phyloP scores from a whole-genome alignment of 2,888 invertebrate genomes.

The Trissonchulus sp. region DNA sequence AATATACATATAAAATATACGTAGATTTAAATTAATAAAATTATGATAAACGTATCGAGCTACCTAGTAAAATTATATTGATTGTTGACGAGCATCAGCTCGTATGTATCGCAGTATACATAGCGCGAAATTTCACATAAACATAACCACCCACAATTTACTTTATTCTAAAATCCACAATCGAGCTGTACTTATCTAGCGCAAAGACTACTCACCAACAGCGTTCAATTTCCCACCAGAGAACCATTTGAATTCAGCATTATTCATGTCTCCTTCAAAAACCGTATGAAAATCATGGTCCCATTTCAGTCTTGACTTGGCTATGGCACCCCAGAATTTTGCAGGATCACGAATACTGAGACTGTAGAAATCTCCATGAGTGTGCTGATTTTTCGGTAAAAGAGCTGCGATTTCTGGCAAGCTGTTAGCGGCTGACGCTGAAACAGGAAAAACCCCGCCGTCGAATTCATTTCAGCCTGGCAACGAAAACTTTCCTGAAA shows the following conservation, averaged over 20 bases:
- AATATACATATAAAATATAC: neutral
- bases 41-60: too few relatives aligned
- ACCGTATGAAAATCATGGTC: conserved; percentile 49
- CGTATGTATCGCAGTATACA: neutral
- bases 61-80: too few relatives aligned
- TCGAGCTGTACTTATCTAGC: too few relatives aligned
- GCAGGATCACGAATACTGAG: conserved; percentile 51
- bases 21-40: neutral
- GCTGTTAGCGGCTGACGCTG: neutral
- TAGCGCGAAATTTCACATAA: neutral
- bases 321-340: conserved; percentile 54
- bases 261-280: conserved; percentile 48
- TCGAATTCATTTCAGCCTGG: too few relatives aligned
- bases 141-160: too few relatives aligned
- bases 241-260: conserved; percentile 53
- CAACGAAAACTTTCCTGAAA: too few relatives aligned
- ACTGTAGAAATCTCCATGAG: conserved; percentile 50
- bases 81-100: neutral
- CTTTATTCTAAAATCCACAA: too few relatives aligned
- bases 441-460: too few relatives aligned
- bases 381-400: conserved; percentile 32
- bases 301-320: conserved; percentile 51
- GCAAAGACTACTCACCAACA: conserved; percentile 46
- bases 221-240: conserved; percentile 54
- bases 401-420: conserved; percentile 37